Conservation (phyloP, 2,888 invertebrate species). For the Chloromyia formosa region DNA sequence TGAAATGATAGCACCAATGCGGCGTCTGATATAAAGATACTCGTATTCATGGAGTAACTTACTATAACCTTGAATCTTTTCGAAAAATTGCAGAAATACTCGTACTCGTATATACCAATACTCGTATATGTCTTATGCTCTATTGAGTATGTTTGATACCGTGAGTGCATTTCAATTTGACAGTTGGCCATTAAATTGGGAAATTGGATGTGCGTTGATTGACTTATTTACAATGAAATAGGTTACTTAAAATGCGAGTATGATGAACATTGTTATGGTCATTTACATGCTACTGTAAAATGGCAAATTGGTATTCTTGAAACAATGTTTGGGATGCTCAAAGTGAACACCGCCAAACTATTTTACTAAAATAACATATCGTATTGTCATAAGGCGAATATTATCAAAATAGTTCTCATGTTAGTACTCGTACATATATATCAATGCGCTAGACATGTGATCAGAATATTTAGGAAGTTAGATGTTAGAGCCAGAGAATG, state of each 20-base stretch:
- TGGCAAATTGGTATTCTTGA: constrained; percentile 4
- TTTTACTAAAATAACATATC: no score
- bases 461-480: no score
- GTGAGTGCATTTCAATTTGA: constrained; percentile 20
- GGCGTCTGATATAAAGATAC: neutral
- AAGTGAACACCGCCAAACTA: no score
- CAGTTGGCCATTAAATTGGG: constrained; percentile 18
- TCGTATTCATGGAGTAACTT: neutral
- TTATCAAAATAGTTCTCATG: no score
- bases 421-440: no score
- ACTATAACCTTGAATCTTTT: neutral
- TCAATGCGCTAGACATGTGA: no score
- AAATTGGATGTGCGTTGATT: constrained; percentile 11
- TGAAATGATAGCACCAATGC: no score
- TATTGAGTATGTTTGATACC: neutral
- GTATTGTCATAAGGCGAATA: no score
- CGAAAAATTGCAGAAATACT: constrained; percentile 15
- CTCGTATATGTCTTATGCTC: neutral
- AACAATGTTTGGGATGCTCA: neutral
- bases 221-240: neutral
- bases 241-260: no score
- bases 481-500: no score
- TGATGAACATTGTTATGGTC: no score
- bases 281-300: neutral
- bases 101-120: neutral